These are phyloP conservation scores for Diplazon laetatorius DNA, from an alignment of 2,888 invertebrate genomes.

Conservation along the genomic window DNA sequence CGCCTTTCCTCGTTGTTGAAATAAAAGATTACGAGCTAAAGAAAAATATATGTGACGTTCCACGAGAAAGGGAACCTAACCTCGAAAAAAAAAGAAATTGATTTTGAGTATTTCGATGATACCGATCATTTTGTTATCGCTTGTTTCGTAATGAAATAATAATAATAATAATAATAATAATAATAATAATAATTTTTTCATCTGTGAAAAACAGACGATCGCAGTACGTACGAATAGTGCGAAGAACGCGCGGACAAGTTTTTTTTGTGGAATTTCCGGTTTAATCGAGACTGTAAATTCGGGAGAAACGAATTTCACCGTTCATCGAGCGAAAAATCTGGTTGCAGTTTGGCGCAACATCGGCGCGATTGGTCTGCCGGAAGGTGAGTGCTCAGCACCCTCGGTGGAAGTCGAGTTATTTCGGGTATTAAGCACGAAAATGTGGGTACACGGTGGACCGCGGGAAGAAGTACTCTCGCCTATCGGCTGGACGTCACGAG, in stretches of 20 bases:
- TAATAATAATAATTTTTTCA: too few relatives aligned
- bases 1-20: not conserved
- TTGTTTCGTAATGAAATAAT: too few relatives aligned
- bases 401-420: slow-evolving; percentile 76
- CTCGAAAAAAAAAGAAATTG: too few relatives aligned
- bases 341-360: slow-evolving; percentile 29
- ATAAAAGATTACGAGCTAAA: slow-evolving; percentile 11
- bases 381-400: slow-evolving; percentile 46
- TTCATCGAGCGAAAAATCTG: slow-evolving; percentile 60
- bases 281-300: slow-evolving; percentile 50
- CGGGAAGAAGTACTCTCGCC: slow-evolving; percentile 67
- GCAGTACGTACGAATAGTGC: too few relatives aligned
- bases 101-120: too few relatives aligned
- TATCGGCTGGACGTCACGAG: not conserved
- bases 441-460: slow-evolving; percentile 73
- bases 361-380: slow-evolving; percentile 50
- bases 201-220: too few relatives aligned
- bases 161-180: too few relatives aligned
- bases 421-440: slow-evolving; percentile 78
- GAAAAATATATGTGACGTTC: not conserved
- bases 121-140: too few relatives aligned
- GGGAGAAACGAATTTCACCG: slow-evolving; percentile 60
- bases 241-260: not conserved
- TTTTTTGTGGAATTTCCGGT: slow-evolving; percentile 19
- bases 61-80: too few relatives aligned